Base-by-base conservation (phyloP, 1,140 invertebrate species). In the Chrysopa pallens region DNA sequence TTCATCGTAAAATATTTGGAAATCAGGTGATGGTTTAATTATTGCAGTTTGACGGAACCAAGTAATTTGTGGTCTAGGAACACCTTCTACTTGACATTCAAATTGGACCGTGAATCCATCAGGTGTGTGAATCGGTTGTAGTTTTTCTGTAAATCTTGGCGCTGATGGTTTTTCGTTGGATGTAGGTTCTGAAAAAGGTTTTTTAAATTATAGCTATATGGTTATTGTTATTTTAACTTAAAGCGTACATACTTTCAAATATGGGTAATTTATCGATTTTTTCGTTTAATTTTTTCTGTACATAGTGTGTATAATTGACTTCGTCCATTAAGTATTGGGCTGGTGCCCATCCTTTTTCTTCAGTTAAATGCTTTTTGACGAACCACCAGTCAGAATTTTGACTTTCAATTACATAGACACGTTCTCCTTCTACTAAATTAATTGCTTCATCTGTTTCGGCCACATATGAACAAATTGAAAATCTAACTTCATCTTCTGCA, bases 31-130 rank as follows among this genome's bases (percentile, higher is more conserved):
- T 33, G 79, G 80, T 63, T 91, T 90, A 17, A 93, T 88, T 45
- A 92, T 87, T 9, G 84, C 82, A 0, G 86, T 90, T 66, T 93
- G 84, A 46, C 84, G 73, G 67, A 92, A 95, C 90, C 90, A 94
- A 7, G 89, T 92, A 38, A 94, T 89, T 61, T 87, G 84, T 13
- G 91, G 90, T 52, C 83, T 66, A 15, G 91, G 90, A 53, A 72
- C 67, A 38, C 90, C 91, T 65, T 87, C 83, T 6, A 95, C 84
- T 68, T 88, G 79, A 50, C 84, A 88, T 58, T 90, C 81, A 51
- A 95, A 91, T 57, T 86, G 82, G 9, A 89, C 78, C 3, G 85
- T 88, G 38, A 81, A 79, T 33, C 89, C 88, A 67, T 93, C 87
- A 5, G 76, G 75, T 12, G 80, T 84, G 46, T 78, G 76, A 45